Evolutionary conservation across 2,888 invertebrate genomes (phyloP).

Genomic region (Drosophila yooni): DNA sequence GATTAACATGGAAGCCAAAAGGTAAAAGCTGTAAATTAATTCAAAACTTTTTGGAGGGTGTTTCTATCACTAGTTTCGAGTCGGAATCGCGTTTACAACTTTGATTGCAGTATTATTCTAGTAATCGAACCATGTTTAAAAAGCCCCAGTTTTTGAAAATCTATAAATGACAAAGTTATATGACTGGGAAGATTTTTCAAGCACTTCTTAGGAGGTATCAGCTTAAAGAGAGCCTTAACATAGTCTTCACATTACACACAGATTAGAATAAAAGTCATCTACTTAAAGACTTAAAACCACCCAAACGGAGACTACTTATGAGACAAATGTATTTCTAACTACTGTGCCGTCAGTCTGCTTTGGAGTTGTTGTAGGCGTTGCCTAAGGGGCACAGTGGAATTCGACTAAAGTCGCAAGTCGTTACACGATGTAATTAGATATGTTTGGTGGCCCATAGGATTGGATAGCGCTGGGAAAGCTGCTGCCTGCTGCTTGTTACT

Average conservation of each 20-base stretch:
- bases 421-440: conserved; percentile 76
- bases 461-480: conserved; percentile 57
- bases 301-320: background rate
- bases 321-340: conserved; percentile 4
- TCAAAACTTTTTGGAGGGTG: background rate
- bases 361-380: conserved; percentile 44
- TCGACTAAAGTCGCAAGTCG: conserved; percentile 42
- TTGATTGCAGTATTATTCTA: background rate
- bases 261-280: background rate
- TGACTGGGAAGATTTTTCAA: background rate
- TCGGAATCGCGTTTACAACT: background rate
- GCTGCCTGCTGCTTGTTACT: conserved; percentile 26
- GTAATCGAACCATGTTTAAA: background rate
- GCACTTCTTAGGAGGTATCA: background rate
- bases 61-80: too few relatives aligned
- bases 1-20: background rate
- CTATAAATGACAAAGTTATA: background rate
- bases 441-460: conserved; percentile 37
- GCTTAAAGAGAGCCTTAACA: background rate
- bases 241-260: background rate
- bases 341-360: conserved; percentile 30
- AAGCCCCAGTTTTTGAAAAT: background rate
- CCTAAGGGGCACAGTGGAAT: conserved; percentile 40
- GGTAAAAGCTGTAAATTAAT: background rate
- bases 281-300: conserved; percentile 1